Evolutionary conservation across 2,797 vertebrate genomes (phyloP).

Genomic region (Sebastes diploproa): DNA sequence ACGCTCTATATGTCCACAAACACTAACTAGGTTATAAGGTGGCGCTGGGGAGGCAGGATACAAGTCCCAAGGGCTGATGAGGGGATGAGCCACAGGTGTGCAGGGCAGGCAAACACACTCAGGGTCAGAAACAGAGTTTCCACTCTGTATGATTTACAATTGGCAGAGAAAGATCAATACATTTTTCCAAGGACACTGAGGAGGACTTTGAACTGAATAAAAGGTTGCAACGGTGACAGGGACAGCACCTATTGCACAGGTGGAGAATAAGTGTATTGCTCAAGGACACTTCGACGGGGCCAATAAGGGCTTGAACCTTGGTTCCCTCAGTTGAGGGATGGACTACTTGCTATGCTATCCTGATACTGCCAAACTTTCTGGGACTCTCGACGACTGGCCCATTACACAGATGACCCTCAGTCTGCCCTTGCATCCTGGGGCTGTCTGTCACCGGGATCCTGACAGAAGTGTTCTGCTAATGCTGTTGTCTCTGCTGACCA

Average conservation of each 20-base stretch:
- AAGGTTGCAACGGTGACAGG: neutral
- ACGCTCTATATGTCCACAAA: neutral
- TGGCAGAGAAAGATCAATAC: conserved; percentile 11
- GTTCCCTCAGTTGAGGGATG: neutral
- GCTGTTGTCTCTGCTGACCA: neutral
- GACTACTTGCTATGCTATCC: neutral
- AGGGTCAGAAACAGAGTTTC: conserved; percentile 18
- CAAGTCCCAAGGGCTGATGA: conserved; percentile 13
- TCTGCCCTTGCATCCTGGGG: neutral
- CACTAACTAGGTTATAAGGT: conserved; percentile 25
- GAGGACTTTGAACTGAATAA: neutral
- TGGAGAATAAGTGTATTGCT: conserved; percentile 1
- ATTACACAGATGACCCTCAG: neutral
- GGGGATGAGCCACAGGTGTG: conserved; percentile 12
- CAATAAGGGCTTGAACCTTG: conserved; percentile 11
- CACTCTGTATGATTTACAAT: conserved; percentile 26
- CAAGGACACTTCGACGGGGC: conserved; percentile 22
- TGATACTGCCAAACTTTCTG: neutral
- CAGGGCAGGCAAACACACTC: conserved; percentile 1
- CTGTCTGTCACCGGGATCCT: neutral
- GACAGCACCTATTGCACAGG: neutral
- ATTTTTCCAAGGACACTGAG: conserved; percentile 14
- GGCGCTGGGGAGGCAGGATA: conserved; percentile 9
- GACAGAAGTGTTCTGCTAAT: neutral
- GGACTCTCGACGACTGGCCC: neutral